These are phyloP conservation scores for Tauraco erythrolophus DNA, from an alignment of 2,113 vertebrate species.

Conservation along the genomic window DNA sequence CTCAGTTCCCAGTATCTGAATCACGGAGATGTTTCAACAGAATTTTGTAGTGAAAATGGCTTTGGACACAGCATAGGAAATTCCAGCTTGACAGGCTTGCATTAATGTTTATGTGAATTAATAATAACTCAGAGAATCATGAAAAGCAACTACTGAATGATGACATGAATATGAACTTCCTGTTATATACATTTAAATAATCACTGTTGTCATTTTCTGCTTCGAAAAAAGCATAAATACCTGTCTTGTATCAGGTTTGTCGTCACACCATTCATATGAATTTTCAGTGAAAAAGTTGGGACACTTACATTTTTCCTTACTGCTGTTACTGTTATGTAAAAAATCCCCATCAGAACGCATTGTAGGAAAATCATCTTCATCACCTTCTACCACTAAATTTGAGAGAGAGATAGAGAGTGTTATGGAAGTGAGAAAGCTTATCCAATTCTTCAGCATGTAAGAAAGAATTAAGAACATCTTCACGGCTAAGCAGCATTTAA, in stretches of 20 bases:
- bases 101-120: not conserved
- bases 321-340: conserved; percentile 89
- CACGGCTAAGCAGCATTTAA: not conserved
- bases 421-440: not conserved
- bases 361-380: conserved; percentile 93
- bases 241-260: not conserved
- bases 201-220: not conserved
- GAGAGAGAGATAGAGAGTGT: conserved; percentile 45
- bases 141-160: not conserved
- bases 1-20: not conserved
- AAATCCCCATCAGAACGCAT: conserved; percentile 89
- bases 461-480: not conserved
- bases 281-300: not conserved
- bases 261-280: not conserved
- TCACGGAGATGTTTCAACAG: not conserved
- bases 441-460: not conserved
- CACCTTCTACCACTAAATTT: conserved; percentile 90
- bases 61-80: not conserved
- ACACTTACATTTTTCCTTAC: conserved; percentile 91
- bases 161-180: not conserved
- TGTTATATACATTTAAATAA: not conserved
- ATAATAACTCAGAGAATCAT: not conserved
- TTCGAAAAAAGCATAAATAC: not conserved
- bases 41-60: not conserved
- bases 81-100: not conserved